Evolutionary conservation across 2,888 invertebrate species (phyloP), one percentile per base, ranked within the genome.

Genomic region (Meganola albula): DNA sequence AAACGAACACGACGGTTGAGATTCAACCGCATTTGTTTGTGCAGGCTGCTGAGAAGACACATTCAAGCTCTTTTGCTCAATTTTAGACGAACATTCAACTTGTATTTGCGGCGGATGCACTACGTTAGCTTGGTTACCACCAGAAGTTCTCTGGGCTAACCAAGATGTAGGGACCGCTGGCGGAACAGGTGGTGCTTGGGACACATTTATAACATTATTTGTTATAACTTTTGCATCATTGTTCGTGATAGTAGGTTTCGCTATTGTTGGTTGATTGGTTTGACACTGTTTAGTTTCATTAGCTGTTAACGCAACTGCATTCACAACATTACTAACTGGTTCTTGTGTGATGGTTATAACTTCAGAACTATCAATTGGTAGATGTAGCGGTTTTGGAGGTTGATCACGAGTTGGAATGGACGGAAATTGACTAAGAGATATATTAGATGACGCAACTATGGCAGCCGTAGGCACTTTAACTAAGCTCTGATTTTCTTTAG

Each of bases 131-230:
- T 46, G 41, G 26, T 64, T 56, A 55, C 33, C 35, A 44, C 44
- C 38, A 23, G 57, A 41, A 11, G 54, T 51, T 55, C 63, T 68
- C 10, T 61, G 49, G 24, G 69, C 61, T 39, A 84, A 52, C 85
- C 85, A 85, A 32, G 85, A 69, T 13, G 78, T 44, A 5, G 85
- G 85, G 20, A 85, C 85, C 6, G 76, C 78, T 23, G 85, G 85
- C 13, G 82, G 83, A 34, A 67, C 69, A 16, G 75, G 73, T 27
- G 68, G 66, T 16, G 63, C 62, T 35, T 58, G 54, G 31, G 52
- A 35, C 39, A 51, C 42, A 43, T 62, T 63, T 25, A 59, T 40
- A 9, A 39, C 34, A 37, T 52, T 50, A 37, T 53, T 50, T 41
- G 56, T 48, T 38, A 50, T 58, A 35, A 44, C 48, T 30, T 44